Conservation (phyloP, 2,797 vertebrate genomes). For the Artibeus lituratus region DNA sequence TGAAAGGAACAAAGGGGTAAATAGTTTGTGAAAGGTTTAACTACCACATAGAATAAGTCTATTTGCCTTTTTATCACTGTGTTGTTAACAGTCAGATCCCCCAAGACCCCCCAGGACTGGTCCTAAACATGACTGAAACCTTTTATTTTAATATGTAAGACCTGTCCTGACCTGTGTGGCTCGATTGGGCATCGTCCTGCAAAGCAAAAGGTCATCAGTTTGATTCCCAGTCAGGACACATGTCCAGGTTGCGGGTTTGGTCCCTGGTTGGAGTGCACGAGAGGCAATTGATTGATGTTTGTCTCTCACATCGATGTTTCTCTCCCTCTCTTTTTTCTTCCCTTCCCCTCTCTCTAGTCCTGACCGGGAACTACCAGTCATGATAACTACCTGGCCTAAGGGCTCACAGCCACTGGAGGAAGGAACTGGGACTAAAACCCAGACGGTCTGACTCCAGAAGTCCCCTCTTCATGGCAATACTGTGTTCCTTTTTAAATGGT, state of each 20-base stretch:
- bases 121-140: not conserved
- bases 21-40: not conserved
- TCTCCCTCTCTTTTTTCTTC: not conserved
- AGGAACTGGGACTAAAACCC: not conserved
- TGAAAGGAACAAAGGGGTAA: not conserved
- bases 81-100: not conserved
- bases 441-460: not conserved
- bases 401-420: not conserved
- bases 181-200: not conserved
- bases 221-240: not conserved
- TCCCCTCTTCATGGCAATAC: not conserved
- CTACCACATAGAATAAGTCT: not conserved
- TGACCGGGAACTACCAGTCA: too few relatives aligned
- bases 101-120: not conserved
- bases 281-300: not conserved
- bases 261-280: not conserved
- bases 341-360: not conserved
- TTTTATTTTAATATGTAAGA: not conserved
- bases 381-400: not conserved
- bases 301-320: not conserved
- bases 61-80: not conserved
- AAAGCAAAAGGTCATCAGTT: not conserved
- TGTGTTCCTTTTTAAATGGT: not conserved
- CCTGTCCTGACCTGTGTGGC: not conserved
- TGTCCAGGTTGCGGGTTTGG: not conserved